Base-by-base conservation (phyloP, 1,140 invertebrate species). In the Saccostrea cuccullata region DNA sequence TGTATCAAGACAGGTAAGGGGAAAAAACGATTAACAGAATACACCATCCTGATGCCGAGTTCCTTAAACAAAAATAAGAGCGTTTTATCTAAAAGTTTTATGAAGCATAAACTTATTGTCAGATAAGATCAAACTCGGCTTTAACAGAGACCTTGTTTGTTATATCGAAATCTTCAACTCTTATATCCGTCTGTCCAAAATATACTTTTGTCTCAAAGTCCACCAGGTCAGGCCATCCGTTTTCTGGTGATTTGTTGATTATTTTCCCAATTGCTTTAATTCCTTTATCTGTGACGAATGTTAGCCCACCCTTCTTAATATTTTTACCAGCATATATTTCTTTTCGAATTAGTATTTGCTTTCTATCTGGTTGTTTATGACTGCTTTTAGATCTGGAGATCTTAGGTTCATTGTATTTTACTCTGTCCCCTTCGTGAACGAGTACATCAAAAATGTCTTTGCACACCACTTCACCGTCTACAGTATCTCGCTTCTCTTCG, bases 151-250 rank as follows among this genome's bases (percentile, higher is more conserved):
- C 23, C 23, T 36, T 77, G 30, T 77, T 77, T 36, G 70, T 77
- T 15, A 12, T 77, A 64, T 85, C 84, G 23, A 56, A 64, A n/a
- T 60, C 84, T 64, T 60, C 30, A 17, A 85, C 30, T 36, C 17
- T 85, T 9, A 85, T 85, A 13, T 85, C 55, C 6, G 84, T 85
- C 23, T 56, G 84, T n/a, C 84, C 84, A 85, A 85, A 85, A 23
- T 85, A 85, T 13, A 58, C 55, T 17, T 64, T 36, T 11, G 84
- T 85, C 3, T 36, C 11, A 40, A 85, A 85, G 12, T 64, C 15
- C n/a, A 85, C 56, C 4, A 40, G 55, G n/a, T 85, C 56, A 15
- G 55, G 20, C 84, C 84, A 85, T 12, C 84, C 84, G 20, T 15
- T 15, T 12, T 1, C 12, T 36, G 84, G 84, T 11, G 84, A 23